Evolutionary conservation across 2,113 vertebrate genomes (phyloP).

Genomic region (Raja brachyura): DNA sequence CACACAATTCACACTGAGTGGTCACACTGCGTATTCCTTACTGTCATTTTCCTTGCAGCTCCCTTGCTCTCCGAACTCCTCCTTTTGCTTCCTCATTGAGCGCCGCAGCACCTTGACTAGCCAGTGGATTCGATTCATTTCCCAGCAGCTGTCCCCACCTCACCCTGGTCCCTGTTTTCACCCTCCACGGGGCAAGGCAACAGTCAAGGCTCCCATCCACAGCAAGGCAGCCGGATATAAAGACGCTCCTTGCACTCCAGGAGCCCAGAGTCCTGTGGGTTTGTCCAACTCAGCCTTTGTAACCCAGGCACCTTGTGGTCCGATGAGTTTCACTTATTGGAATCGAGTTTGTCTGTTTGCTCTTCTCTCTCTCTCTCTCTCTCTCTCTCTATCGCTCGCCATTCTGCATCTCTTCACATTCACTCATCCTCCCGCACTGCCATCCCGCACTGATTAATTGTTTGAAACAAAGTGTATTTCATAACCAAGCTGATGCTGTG

Average conservation of each 20-base stretch:
- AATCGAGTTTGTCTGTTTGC: background rate
- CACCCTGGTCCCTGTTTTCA: background rate
- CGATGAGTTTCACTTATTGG: background rate
- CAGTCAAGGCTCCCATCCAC: too few relatives aligned
- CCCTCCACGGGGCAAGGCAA: background rate
- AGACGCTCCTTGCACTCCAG: background rate
- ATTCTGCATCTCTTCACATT: background rate
- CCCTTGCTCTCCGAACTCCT: background rate
- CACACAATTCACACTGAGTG: background rate
- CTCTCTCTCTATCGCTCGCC: background rate
- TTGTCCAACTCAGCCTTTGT: background rate
- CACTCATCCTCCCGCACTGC: background rate
- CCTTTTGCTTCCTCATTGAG: background rate
- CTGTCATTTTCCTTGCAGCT: background rate
- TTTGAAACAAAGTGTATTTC: constrained; percentile 19
- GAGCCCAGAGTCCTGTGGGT: background rate
- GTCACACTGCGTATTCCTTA: background rate
- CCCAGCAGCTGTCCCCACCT: background rate
- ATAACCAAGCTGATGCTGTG: background rate
- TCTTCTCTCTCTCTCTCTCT: background rate
- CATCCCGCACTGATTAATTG: constrained; percentile 29
- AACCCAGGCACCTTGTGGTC: background rate
- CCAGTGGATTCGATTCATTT: background rate
- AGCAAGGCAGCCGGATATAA: background rate
- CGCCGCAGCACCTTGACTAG: background rate